Evolutionary conservation across 2,888 invertebrate genomes (phyloP), one percentile per base, ranked within the genome.

Genomic region (Griposia aprilina): DNA sequence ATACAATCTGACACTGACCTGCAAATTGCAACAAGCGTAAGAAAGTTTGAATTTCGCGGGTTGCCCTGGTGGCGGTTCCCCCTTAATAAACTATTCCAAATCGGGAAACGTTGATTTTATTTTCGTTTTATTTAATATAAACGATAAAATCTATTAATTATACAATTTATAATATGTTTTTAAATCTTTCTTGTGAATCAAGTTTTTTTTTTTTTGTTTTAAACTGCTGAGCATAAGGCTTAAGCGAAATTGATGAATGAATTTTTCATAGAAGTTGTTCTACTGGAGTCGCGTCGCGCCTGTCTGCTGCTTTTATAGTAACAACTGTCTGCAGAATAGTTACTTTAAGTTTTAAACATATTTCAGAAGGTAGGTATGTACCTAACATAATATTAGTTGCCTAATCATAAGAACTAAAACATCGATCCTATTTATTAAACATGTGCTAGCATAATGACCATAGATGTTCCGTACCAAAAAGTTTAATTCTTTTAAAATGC

Each of bases 401-500:
- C 13, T 23, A 10, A 74, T 62, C 23, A 52, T 72, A 50, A 13
- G n/a, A 30, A 67, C 52, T 78, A 30, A 50, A 65, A 45, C 23
- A 48, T 30, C 6, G 65, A 68, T 50, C 77, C 17, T 60, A 52
- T 72, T 78, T 73, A 67, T 63, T 66, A 70, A 85, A 66, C 82
- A 85, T 84, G 69, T 66, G 63, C 86, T 70, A 70, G 30, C 26
- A 57, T 67, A 73, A 75, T 75, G 45, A 78, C 70, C 66, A 23
- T 55, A 72, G 48, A 73, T 15, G 50, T 60, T 70, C 50, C 30
- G n/a, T 67, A 70, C 55, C 67, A 84, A 85, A 82, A 74, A 67
- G 66, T 68, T 66, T 65, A 78, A 76, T 63, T 67, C 69, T 73
- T 79, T 72, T 74, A 78, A 52, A 81, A 87, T 88, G 78, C 66